Evolutionary conservation across 2,888 invertebrate species (phyloP).

Genomic region (Drosophila gaucha): DNA sequence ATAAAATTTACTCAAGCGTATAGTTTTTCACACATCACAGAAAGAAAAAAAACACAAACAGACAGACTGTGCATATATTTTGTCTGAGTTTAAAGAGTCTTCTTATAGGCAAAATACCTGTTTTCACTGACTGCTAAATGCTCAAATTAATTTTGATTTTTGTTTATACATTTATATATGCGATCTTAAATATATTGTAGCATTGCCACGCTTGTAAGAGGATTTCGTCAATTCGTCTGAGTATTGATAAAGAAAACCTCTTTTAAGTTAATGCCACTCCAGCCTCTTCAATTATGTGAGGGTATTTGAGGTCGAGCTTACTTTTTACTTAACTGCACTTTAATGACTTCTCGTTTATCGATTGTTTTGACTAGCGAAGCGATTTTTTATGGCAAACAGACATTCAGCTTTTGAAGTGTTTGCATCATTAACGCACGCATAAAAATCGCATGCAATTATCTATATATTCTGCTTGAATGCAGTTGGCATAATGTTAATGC

Average conservation of each 20-base stretch:
- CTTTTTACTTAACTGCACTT: constrained; percentile 1
- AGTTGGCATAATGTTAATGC: constrained; percentile 56
- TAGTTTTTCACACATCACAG: constrained; percentile 20
- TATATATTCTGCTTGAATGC: constrained; percentile 54
- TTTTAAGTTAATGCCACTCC: no score
- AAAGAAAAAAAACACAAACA: neutral
- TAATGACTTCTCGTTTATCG: constrained; percentile 10
- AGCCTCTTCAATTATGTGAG: neutral
- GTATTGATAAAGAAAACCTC: neutral
- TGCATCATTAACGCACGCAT: constrained; percentile 27
- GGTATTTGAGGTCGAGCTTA: neutral
- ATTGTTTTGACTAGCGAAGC: neutral
- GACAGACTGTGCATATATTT: constrained; percentile 3
- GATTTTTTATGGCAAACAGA: no score
- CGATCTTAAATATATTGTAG: neutral
- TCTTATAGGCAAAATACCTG: neutral
- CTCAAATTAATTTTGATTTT: constrained; percentile 28
- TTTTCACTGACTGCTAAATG: constrained; percentile 2
- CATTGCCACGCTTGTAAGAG: constrained; percentile 9
- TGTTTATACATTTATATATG: constrained; percentile 1
- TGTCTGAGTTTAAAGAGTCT: constrained; percentile 16
- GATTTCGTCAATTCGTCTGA: neutral
- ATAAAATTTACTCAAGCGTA: constrained; percentile 7
- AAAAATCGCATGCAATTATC: constrained; percentile 65
- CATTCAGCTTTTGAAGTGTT: constrained; percentile 7